phyloP scores from a whole-genome alignment of 2,113 vertebrate species.

The Centrocercus urophasianus region DNA sequence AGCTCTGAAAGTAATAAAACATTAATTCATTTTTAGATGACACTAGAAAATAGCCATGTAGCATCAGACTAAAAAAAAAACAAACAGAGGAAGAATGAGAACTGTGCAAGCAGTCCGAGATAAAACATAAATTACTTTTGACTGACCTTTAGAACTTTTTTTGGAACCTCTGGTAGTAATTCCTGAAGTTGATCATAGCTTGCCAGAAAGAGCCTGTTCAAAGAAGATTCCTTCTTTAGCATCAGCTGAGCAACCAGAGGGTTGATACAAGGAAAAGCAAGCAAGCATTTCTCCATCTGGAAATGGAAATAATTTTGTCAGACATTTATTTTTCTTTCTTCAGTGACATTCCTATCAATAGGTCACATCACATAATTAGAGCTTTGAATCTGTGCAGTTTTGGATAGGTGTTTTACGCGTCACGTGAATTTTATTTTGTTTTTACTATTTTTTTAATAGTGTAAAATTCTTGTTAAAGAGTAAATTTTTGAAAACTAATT shows the following conservation, averaged over 20 bases:
- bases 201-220: slow-evolving; percentile 85
- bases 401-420: not conserved
- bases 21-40: not conserved
- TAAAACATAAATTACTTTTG: not conserved
- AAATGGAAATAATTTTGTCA: slow-evolving; percentile 38
- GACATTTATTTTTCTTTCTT: not conserved
- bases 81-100: accelerated
- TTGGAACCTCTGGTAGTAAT: slow-evolving; percentile 87
- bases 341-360: not conserved
- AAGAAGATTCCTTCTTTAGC: slow-evolving; percentile 81
- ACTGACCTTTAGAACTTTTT: slow-evolving; percentile 90
- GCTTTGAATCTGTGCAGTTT: not conserved
- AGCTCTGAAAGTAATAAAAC: not conserved
- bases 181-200: slow-evolving; percentile 82
- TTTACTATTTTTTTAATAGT: not conserved
- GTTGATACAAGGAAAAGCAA: slow-evolving; percentile 88
- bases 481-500: not conserved
- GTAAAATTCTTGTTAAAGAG: not conserved
- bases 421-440: not conserved
- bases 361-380: not conserved
- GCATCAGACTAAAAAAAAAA: not conserved
- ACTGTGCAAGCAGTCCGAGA: not conserved
- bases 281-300: slow-evolving; percentile 86
- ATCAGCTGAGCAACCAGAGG: slow-evolving; percentile 90
- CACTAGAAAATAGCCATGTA: not conserved